Percentiles rank a stretch among this genome's conserved stretches.
Conservation (phyloP, 2,888 invertebrate genomes). For the Harmothoe impar region DNA sequence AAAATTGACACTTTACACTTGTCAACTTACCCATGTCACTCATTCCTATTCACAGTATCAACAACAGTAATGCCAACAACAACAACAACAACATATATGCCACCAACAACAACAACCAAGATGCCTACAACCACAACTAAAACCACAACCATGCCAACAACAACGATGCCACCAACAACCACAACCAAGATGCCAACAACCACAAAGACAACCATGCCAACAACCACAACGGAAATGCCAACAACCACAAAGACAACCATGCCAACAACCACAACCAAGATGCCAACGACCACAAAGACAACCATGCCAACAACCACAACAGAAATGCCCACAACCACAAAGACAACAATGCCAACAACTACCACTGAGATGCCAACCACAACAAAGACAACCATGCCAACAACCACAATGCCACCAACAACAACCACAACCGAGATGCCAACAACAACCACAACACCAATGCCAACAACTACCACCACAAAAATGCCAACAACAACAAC, state of each 20-base stretch:
- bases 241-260: not conserved
- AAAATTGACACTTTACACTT: no score
- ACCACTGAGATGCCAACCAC: no score
- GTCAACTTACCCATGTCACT: no score
- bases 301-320: not conserved
- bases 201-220: no score
- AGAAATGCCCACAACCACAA: not conserved
- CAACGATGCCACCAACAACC: no score
- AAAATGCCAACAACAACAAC: not conserved
- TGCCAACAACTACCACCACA: conserved; percentile 22
- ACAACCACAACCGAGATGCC: not conserved
- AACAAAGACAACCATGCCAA: not conserved
- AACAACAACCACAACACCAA: not conserved
- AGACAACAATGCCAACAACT: no score
- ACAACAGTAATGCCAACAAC: not conserved
- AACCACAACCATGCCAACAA: no score
- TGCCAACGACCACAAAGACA: not conserved
- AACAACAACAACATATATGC: no score
- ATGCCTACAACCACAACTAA: no score
- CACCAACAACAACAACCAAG: no score
- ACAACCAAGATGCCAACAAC: no score
- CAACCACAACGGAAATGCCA: not conserved
- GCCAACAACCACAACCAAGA: not conserved
- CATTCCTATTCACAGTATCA: not conserved
- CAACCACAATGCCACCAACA: no score